Base-by-base conservation (phyloP, 2,797 vertebrate species). In the Clamator glandarius region DNA sequence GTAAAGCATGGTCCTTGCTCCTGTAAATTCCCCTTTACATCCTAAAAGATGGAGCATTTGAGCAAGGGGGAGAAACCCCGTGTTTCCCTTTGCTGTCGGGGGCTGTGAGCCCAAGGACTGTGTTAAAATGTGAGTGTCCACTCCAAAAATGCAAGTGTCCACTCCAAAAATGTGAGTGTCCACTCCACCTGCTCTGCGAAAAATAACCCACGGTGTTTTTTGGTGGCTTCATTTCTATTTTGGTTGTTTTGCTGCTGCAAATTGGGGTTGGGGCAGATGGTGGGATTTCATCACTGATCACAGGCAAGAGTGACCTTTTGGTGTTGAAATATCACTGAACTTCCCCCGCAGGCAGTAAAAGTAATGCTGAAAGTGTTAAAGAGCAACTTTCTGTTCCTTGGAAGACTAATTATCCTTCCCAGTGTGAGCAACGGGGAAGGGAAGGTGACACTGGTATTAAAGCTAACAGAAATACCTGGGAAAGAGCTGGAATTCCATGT, bases 151-250 rank as follows among this genome's bases (percentile, higher is more conserved):
- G 39, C 39, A 39, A 39, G 39, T 39, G 39, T 39, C 39, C 39
- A 39, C 39, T 39, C 9, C 9, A 39, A 36, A 44, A 48, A 28
- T 4, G 16, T 19, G 42, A 24, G 26, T 3, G 10, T 20, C 54
- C 23, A 55, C n/a, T 33, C 70, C 15, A 39, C 39, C 39, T 39
- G 39, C 39, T 39, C 39, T 39, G 39, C 9, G 39, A 39, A 39
- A 39, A 39, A 64, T 69, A 17, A 1, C 3, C 12, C 28, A 1
- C 0, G 17, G 26, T 3, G 2, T 6, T 24, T n/a, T 41, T 15
- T 17, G 29, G 4, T 16, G 48, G 44, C 16, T 63, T 73, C 12
- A 0, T 8, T 59, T 25, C 18, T n/a, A 0, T 23, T 10, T 14
- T 36, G 15, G 61, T 87, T 26, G 17, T 4, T 73, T 79, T 55